These are phyloP conservation scores for Sinonovacula constricta DNA, from an alignment of 1,140 invertebrate species.

Conservation along the genomic window DNA sequence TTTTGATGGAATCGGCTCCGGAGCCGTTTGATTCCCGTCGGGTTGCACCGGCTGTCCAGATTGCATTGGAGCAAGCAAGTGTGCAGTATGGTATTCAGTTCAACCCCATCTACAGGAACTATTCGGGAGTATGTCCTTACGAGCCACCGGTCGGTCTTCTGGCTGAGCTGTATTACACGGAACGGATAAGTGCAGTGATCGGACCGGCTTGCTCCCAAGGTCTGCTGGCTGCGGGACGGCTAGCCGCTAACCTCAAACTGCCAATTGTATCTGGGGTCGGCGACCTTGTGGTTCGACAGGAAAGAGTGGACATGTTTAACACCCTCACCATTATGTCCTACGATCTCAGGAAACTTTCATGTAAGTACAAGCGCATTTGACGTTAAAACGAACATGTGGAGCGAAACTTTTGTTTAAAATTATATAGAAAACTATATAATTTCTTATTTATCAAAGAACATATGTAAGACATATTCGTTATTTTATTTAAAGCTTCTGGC, in stretches of 20 bases:
- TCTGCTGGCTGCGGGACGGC: slow-evolving; percentile 6
- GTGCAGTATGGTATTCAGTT: not conserved
- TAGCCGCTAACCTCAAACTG: slow-evolving; percentile 27
- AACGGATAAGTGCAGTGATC: slow-evolving; percentile 24
- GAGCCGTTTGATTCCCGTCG: slow-evolving; percentile 44
- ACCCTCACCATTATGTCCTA: slow-evolving; percentile 42
- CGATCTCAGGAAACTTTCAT: slow-evolving; percentile 19
- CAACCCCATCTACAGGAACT: slow-evolving; percentile 14
- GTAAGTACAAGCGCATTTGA: too few species aligned
- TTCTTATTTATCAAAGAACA: too few species aligned
- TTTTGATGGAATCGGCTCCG: slow-evolving; percentile 30
- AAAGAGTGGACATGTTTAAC: slow-evolving; percentile 34
- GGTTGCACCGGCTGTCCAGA: slow-evolving; percentile 24
- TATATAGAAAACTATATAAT: too few species aligned
- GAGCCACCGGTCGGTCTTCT: slow-evolving; percentile 37
- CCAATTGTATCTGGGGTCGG: slow-evolving; percentile 43
- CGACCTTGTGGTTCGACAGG: slow-evolving; percentile 12
- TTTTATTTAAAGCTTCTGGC: too few species aligned
- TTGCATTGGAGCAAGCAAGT: slow-evolving; percentile 17
- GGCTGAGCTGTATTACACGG: slow-evolving; percentile 23
- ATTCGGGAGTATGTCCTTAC: slow-evolving; percentile 30
- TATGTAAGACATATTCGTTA: too few species aligned
- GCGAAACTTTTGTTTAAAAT: too few species aligned
- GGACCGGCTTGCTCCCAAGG: slow-evolving; percentile 45
- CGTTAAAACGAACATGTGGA: too few species aligned